These are phyloP conservation scores for Aselliscus stoliczkanus DNA, from an alignment of 2,797 vertebrate species.

Conservation along the genomic window DNA sequence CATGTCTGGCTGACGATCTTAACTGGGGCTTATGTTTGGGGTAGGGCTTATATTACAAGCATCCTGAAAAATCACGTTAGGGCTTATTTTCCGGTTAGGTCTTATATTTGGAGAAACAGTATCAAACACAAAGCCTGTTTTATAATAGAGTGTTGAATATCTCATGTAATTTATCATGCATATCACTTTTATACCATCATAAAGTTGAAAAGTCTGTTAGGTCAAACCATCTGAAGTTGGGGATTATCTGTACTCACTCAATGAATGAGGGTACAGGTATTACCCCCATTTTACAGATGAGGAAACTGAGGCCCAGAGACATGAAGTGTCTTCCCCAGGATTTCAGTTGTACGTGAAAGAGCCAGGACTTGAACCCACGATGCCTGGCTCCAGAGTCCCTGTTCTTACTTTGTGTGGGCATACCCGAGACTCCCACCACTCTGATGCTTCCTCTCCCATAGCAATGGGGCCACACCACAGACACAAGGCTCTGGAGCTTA, in stretches of 20 bases:
- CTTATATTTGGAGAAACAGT: too few species aligned
- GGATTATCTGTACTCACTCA: background rate
- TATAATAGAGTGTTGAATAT: background rate
- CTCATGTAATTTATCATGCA: background rate
- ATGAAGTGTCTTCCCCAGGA: background rate
- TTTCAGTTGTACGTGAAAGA: background rate
- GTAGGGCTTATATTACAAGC: too few species aligned
- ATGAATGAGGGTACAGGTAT: background rate
- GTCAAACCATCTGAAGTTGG: background rate
- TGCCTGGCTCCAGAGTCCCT: background rate
- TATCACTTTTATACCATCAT: background rate
- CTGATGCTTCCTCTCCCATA: background rate
- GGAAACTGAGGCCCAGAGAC: background rate
- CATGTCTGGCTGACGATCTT: too few species aligned
- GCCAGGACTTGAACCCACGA: background rate
- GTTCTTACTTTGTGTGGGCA: background rate
- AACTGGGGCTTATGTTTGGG: too few species aligned
- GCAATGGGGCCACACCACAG: background rate
- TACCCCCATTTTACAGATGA: background rate
- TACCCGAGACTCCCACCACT: background rate
- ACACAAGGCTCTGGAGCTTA: background rate
- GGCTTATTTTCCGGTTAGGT: too few species aligned
- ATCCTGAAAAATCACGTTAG: too few species aligned
- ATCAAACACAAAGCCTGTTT: background rate
- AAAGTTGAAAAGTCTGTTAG: background rate